These are phyloP conservation scores for Petrophora chlorosata DNA, from an alignment of 2,888 invertebrate species.

Conservation along the genomic window DNA sequence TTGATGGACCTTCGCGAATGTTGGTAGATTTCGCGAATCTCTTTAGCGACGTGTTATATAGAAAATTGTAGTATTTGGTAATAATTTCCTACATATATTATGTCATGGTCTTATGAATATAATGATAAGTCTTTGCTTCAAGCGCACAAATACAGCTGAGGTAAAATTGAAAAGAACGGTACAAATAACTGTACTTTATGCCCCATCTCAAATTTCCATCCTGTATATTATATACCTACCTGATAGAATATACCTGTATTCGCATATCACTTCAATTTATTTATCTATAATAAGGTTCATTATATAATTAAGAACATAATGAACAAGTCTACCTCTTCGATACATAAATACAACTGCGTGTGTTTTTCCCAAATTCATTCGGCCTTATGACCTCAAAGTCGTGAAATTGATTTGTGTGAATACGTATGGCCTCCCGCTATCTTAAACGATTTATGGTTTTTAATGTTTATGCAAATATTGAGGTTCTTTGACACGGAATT, in stretches of 20 bases:
- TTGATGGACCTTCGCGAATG: slow-evolving; percentile 43
- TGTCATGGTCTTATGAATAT: no score
- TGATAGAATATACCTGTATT: no score
- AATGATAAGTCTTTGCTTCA: no score
- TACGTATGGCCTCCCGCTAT: slow-evolving; percentile 26
- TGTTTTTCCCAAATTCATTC: slow-evolving; percentile 26
- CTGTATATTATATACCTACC: no score
- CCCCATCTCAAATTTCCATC: no score
- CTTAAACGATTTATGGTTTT: slow-evolving; percentile 33
- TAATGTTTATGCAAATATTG: slow-evolving; percentile 26
- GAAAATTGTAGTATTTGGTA: not conserved
- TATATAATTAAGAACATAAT: no score
- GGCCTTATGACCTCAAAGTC: slow-evolving; percentile 45
- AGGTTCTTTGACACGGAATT: slow-evolving; percentile 16
- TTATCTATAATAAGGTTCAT: no score
- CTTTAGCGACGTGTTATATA: not conserved
- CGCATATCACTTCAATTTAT: no score
- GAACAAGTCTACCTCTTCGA: slow-evolving; percentile 4
- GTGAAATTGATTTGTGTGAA: slow-evolving; percentile 41
- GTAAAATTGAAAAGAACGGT: no score
- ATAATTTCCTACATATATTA: no score
- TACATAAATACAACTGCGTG: not conserved
- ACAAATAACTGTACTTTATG: no score
- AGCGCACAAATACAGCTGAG: no score
- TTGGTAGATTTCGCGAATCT: slow-evolving; percentile 11